Evolutionary conservation across 2,797 vertebrate species (phyloP).

Genomic region (Acomys russatus): DNA sequence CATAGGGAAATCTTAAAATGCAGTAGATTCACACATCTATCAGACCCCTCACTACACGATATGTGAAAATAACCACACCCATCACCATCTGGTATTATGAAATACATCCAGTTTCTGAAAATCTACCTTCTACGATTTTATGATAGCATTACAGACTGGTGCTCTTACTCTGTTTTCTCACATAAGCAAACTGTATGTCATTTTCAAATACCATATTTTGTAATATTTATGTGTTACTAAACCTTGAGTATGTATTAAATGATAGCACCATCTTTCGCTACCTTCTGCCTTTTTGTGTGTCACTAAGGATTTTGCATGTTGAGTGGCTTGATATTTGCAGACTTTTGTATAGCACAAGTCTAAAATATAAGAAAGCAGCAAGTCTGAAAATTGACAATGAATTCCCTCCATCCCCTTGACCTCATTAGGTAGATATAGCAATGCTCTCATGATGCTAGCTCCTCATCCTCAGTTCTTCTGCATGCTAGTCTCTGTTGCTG

Average conservation of each 20-base stretch:
- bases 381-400: background rate
- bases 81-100: background rate
- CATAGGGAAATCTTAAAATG: background rate
- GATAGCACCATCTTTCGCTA: background rate
- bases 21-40: background rate
- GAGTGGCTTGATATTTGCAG: background rate
- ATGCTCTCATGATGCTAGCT: background rate
- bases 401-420: background rate
- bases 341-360: background rate
- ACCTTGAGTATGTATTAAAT: background rate
- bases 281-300: background rate
- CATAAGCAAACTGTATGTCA: background rate
- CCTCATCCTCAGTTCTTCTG: background rate
- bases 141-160: background rate
- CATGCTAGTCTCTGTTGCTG: background rate
- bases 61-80: background rate
- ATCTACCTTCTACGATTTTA: background rate
- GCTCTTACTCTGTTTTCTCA: background rate
- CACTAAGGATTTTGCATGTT: background rate
- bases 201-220: background rate
- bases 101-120: background rate
- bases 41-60: background rate
- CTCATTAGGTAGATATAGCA: background rate
- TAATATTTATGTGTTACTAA: constrained; percentile 32
- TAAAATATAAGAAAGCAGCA: background rate